These are phyloP conservation scores for Dasyornis broadbenti DNA, from an alignment of 2,113 vertebrate species.

Conservation along the genomic window DNA sequence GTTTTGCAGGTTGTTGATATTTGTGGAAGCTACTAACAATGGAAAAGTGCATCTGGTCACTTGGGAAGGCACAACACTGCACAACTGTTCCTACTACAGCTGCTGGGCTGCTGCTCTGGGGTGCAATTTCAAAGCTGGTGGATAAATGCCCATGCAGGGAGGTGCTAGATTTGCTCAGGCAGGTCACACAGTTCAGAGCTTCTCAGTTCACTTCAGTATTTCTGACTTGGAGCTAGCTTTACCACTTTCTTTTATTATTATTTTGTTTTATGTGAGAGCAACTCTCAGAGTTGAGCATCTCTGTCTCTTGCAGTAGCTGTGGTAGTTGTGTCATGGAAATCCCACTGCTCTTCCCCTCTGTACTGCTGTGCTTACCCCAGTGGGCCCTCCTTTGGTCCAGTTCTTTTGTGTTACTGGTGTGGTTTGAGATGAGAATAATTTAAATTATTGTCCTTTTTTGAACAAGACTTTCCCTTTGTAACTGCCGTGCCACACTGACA, in stretches of 20 bases:
- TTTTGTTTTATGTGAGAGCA: not conserved
- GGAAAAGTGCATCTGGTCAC: not conserved
- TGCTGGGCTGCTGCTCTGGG: not conserved
- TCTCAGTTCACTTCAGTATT: not conserved
- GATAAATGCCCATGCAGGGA: not conserved
- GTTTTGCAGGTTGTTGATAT: not conserved
- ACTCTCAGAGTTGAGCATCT: not conserved
- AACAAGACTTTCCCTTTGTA: not conserved
- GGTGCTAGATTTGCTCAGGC: not conserved
- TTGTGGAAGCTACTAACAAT: not conserved
- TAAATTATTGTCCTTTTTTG: not conserved
- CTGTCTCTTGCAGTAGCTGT: not conserved
- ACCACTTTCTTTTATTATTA: not conserved
- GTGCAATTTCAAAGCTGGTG: not conserved
- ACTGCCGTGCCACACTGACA: not conserved
- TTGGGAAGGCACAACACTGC: not conserved
- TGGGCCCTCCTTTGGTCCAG: not conserved
- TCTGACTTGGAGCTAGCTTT: not conserved
- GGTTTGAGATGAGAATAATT: not conserved
- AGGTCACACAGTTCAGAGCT: not conserved
- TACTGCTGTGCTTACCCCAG: not conserved
- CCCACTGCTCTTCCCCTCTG: not conserved
- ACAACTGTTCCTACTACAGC: not conserved
- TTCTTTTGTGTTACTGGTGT: not conserved
- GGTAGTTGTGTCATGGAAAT: not conserved